Percentiles rank a stretch among this genome's conserved stretches.
phyloP scores from a whole-genome alignment of 2,113 vertebrate genomes.

The Hoplias malabaricus region DNA sequence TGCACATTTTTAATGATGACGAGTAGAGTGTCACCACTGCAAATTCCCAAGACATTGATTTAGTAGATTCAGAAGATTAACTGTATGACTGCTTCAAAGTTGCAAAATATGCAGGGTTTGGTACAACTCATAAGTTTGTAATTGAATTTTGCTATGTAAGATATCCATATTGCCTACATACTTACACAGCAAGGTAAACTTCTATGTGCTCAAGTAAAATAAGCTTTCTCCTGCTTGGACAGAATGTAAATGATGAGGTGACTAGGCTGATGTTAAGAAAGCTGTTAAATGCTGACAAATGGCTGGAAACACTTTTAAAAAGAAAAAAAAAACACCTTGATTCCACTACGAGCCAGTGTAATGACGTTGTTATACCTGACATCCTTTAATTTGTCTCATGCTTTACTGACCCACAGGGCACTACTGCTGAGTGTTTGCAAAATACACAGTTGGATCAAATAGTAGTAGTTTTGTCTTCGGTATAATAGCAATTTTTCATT shows the following conservation, averaged over 20 bases:
- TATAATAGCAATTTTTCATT: neutral
- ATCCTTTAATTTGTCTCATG: neutral
- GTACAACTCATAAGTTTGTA: neutral
- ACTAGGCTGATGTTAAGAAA: slow-evolving; percentile 12
- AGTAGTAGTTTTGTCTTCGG: neutral
- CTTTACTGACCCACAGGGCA: neutral
- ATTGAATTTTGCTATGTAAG: too few relatives aligned
- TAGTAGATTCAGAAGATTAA: slow-evolving; percentile 14
- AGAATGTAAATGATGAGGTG: slow-evolving; percentile 1
- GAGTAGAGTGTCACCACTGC: slow-evolving; percentile 4
- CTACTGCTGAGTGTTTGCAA: neutral
- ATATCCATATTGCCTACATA: neutral
- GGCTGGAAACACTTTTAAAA: neutral
- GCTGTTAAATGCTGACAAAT: neutral
- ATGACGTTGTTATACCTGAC: neutral
- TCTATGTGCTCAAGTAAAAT: neutral
- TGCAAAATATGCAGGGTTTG: neutral
- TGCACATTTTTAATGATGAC: slow-evolving; percentile 36
- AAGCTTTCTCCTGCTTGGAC: neutral
- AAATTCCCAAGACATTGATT: slow-evolving; percentile 22
- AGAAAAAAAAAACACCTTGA: neutral
- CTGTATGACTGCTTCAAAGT: slow-evolving; percentile 11
- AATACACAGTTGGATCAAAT: neutral
- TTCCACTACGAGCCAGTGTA: neutral
- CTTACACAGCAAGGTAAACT: neutral